These are phyloP conservation scores for Mesembrinibis cayennensis DNA, from an alignment of 2,113 vertebrate genomes.

Conservation along the genomic window DNA sequence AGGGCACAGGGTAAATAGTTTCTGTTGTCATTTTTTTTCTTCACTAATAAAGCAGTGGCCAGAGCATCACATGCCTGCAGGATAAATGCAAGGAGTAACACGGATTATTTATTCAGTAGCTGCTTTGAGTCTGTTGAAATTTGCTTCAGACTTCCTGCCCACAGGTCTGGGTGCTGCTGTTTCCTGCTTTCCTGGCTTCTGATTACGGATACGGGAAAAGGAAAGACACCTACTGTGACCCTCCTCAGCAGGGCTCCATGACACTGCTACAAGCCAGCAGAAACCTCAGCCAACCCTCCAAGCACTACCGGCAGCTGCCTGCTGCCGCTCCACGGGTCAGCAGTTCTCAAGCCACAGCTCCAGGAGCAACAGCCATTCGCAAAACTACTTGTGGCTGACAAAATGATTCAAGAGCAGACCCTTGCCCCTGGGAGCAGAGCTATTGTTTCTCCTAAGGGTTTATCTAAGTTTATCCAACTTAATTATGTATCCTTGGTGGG, in stretches of 20 bases:
- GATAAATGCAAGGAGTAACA: not conserved
- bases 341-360: not conserved
- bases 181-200: not conserved
- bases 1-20: not conserved
- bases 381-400: not conserved
- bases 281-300: not conserved
- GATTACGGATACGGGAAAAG: not conserved
- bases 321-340: not conserved
- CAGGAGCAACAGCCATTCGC: not conserved
- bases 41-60: not conserved
- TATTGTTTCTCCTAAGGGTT: not conserved
- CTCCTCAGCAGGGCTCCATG: not conserved
- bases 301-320: not conserved
- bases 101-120: conserved; percentile 5
- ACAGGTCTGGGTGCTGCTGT: not conserved
- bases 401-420: not conserved
- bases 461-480: not conserved
- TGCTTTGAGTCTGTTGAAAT: conserved; percentile 8
- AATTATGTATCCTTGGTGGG: not conserved
- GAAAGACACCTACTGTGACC: not conserved
- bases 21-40: not conserved
- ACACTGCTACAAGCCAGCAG: not conserved
- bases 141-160: conserved; percentile 3
- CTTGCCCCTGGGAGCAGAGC: not conserved
- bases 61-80: not conserved